phyloP scores from a whole-genome alignment of 2,797 vertebrate species.

The Garrulus glandarius region DNA sequence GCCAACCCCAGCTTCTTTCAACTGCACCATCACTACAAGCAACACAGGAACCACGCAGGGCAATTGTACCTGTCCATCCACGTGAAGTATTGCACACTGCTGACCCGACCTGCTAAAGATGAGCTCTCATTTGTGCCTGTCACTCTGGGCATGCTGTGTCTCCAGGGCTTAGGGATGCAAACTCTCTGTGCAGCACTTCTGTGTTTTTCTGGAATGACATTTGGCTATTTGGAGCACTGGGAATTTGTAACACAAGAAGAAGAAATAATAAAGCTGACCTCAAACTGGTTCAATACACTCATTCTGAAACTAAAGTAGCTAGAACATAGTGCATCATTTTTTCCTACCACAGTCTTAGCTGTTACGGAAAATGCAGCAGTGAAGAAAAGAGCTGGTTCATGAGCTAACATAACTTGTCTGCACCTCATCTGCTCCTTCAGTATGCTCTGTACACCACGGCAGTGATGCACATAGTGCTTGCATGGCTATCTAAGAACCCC shows the following conservation, averaged over 20 bases:
- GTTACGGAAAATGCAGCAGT: not conserved
- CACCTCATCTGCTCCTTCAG: not conserved
- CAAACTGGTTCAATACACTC: not conserved
- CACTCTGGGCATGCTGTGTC: rapidly evolving
- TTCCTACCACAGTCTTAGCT: slow-evolving; percentile 21
- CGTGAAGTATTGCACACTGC: not conserved
- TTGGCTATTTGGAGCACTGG: not conserved
- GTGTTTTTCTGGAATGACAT: not conserved
- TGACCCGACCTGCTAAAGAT: not conserved
- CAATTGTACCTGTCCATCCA: not conserved
- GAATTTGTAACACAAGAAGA: not conserved
- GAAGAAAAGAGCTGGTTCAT: not conserved
- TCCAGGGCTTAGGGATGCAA: not conserved
- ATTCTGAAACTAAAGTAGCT: slow-evolving; percentile 19
- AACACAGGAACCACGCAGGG: not conserved
- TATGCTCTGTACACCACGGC: not conserved
- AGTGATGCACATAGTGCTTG: not conserved
- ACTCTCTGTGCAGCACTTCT: not conserved
- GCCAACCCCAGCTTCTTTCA: not conserved
- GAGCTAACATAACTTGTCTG: not conserved
- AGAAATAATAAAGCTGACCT: slow-evolving; percentile 7
- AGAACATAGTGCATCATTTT: not conserved
- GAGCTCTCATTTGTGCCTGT: rapidly evolving
- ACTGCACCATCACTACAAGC: not conserved
- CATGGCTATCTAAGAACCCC: not conserved